Base-by-base conservation (phyloP, 2,113 vertebrate species). In the Eleginops maclovinus region DNA sequence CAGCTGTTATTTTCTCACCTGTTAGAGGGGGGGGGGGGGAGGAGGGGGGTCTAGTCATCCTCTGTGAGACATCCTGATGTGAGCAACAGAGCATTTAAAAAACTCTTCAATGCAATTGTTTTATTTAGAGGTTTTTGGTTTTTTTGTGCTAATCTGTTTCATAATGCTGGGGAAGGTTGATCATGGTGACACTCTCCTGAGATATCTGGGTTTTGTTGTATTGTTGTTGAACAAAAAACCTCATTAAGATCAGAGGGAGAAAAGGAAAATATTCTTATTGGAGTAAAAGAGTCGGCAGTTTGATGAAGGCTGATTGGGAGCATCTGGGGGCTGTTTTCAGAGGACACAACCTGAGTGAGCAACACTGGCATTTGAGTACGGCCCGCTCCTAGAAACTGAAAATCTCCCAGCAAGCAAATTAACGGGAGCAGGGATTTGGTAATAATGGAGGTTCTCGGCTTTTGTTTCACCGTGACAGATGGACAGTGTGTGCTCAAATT, bases 401-500 rank as follows among this genome's bases (percentile, higher is more conserved):
- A 89, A 86, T 96, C 96, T 97, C 95, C 96, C 96, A 94, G 96
- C 96, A 96, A 98, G 97, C 96, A 97, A 96, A 97, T 97, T 96
- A 97, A 96, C 95, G 94, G 96, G 96, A 96, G 96, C 95, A 95
- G 96, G 96, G 96, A 97, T 96, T 96, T 95, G 95, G 96, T 96
- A 96, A 96, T 98, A 98, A 98, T 96, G 95, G 96, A 95, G 95
- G 94, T 94, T 93, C 95, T 95, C 96, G 89, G 96, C 96, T 97
- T 97, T 97, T 97, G 96, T 98, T 97, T 98, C 96, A 93, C 93
- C 95, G 95, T 97, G 97, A 98, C 97, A 98, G 98, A 98, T 99
- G 97, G 97, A 98, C 96, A 96, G 95, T 95, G 97, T 96, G 96
- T 91, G 95, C 96, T 97, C 96, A 97, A 97, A 99, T 97, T 97